Conservation (phyloP, 2,797 vertebrate genomes). For the Gymnodraco acuticeps region DNA sequence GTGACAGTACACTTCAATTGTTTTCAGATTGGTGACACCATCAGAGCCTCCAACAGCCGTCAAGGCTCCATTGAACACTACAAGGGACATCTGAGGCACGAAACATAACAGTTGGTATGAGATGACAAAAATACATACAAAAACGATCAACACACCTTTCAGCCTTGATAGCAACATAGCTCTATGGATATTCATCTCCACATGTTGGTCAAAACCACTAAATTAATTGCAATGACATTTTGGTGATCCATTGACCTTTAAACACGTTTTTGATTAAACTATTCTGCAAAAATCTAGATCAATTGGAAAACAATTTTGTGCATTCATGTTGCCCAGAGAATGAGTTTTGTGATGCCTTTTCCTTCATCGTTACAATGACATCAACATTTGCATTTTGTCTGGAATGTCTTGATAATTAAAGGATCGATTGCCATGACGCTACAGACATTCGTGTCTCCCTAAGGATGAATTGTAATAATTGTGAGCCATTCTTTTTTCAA, state of each 20-base stretch:
- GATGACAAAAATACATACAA: neutral
- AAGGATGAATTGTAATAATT: neutral
- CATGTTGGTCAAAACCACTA: neutral
- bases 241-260: neutral
- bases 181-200: neutral
- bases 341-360: neutral
- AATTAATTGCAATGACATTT: neutral
- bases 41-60: constrained; percentile 79
- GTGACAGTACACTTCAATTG: constrained; percentile 75
- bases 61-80: constrained; percentile 70
- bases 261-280: too few relatives aligned
- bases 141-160: neutral
- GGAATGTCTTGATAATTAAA: too few relatives aligned
- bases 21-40: constrained; percentile 73
- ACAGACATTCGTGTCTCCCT: neutral
- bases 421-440: neutral
- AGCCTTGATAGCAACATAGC: neutral
- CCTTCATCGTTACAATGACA: neutral
- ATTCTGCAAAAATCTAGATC: neutral
- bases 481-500: neutral
- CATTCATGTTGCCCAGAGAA: neutral
- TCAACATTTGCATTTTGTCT: neutral
- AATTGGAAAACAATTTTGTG: neutral
- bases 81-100: constrained; percentile 70
- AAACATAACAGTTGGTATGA: neutral